Evolutionary conservation across 1,140 invertebrate species (phyloP).

Genomic region (Colletes latitarsis): DNA sequence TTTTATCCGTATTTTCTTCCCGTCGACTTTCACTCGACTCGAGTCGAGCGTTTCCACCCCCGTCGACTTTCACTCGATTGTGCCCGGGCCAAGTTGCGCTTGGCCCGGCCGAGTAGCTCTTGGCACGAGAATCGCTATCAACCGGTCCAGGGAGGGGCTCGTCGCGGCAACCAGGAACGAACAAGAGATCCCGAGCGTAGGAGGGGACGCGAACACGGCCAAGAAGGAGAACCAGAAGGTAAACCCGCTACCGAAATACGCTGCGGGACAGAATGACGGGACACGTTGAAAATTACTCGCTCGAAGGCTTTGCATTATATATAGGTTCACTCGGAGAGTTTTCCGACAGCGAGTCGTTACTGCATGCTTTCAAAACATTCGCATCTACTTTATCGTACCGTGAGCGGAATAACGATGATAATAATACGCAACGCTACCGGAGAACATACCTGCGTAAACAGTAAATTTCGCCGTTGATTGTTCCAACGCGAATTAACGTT

Average conservation of each 20-base stretch:
- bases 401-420: no score
- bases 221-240: slow-evolving; percentile 28
- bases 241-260: slow-evolving; percentile 53
- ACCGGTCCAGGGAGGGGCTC: slow-evolving; percentile 33
- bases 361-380: no score
- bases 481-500: no score
- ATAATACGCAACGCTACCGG: no score
- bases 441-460: no score
- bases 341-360: no score
- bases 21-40: slow-evolving; percentile 51
- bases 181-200: slow-evolving; percentile 18
- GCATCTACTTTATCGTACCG: no score
- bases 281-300: background rate
- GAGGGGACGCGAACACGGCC: background rate
- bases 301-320: background rate
- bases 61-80: slow-evolving; percentile 66
- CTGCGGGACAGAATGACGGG: background rate
- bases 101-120: slow-evolving; percentile 66
- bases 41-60: slow-evolving; percentile 59
- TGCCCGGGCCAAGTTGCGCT: slow-evolving; percentile 61
- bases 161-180: slow-evolving; percentile 49
- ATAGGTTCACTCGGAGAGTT: no score
- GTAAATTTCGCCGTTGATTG: no score
- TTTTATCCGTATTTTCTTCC: slow-evolving; percentile 46
- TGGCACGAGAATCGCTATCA: slow-evolving; percentile 65